Conservation (phyloP, 2,113 vertebrate species). For the Emydocephalus ijimae region DNA sequence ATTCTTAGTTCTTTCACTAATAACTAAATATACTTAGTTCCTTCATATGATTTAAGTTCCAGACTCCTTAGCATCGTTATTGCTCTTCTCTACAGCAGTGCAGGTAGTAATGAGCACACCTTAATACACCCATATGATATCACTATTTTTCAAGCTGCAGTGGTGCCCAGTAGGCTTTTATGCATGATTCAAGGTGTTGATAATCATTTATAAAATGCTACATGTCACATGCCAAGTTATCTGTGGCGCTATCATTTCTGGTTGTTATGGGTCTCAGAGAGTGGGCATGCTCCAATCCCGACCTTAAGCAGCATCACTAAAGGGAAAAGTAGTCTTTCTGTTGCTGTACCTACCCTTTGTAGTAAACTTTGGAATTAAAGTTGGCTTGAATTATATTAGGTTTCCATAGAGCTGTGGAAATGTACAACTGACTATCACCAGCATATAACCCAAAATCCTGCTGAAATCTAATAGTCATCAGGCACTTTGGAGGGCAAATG, state of each 20-base stretch:
- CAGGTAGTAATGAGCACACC: not conserved
- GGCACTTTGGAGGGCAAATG: not conserved
- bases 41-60: not conserved
- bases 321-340: not conserved
- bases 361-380: not conserved
- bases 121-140: not conserved
- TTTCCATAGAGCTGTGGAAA: not conserved
- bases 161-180: not conserved
- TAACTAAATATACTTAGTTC: not conserved
- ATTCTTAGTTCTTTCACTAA: not conserved
- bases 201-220: not conserved
- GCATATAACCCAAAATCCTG: not conserved
- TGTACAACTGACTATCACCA: not conserved
- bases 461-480: not conserved
- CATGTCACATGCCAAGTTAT: not conserved
- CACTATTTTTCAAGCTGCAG: not conserved
- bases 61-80: not conserved
- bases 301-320: not conserved
- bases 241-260: not conserved
- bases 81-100: not conserved
- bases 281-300: not conserved
- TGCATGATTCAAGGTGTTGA: not conserved
- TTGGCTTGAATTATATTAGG: not conserved
- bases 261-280: not conserved
- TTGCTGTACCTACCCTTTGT: not conserved